Conservation (phyloP, 2,113 vertebrate genomes). For the Dolichallabes microphthalmus region DNA sequence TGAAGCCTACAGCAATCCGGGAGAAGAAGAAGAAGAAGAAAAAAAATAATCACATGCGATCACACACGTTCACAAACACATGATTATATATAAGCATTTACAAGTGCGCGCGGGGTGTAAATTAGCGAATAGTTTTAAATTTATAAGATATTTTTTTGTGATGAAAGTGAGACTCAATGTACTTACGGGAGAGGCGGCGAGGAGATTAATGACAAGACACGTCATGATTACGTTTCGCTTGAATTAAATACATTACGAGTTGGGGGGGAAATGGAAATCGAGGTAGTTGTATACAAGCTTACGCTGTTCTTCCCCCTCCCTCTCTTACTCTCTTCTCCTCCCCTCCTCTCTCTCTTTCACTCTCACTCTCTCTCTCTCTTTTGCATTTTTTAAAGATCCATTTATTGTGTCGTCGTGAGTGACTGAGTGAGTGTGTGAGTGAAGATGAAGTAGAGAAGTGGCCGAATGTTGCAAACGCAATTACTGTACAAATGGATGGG, state of each 20-base stretch:
- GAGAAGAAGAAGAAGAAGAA: slow-evolving; percentile 46
- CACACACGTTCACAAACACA: background rate
- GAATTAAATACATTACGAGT: slow-evolving; percentile 86
- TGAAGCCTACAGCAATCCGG: slow-evolving; percentile 59
- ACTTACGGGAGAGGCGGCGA: slow-evolving; percentile 83
- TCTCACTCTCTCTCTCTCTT: slow-evolving; percentile 48
- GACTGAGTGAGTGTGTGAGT: slow-evolving; percentile 58
- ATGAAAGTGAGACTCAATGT: slow-evolving; percentile 79
- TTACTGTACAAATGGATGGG: slow-evolving; percentile 77
- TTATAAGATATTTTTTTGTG: slow-evolving; percentile 67
- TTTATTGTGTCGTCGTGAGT: slow-evolving; percentile 71
- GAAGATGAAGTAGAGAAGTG: slow-evolving; percentile 63
- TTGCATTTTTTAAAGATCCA: slow-evolving; percentile 67
- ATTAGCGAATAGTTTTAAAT: slow-evolving; percentile 54
- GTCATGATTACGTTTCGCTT: slow-evolving; percentile 85
- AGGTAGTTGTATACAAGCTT: slow-evolving; percentile 79
- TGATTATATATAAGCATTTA: background rate
- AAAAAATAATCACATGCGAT: slow-evolving; percentile 52
- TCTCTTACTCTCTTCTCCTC: slow-evolving; percentile 67
- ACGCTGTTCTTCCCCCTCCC: slow-evolving; percentile 73
- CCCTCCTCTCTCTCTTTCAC: slow-evolving; percentile 64
- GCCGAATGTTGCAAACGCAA: slow-evolving; percentile 80
- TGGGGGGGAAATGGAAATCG: slow-evolving; percentile 74
- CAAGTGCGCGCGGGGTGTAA: slow-evolving; percentile 8
- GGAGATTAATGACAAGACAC: slow-evolving; percentile 82